phyloP scores from a whole-genome alignment of 2,888 invertebrate genomes.

The Drosophila subquinaria region DNA sequence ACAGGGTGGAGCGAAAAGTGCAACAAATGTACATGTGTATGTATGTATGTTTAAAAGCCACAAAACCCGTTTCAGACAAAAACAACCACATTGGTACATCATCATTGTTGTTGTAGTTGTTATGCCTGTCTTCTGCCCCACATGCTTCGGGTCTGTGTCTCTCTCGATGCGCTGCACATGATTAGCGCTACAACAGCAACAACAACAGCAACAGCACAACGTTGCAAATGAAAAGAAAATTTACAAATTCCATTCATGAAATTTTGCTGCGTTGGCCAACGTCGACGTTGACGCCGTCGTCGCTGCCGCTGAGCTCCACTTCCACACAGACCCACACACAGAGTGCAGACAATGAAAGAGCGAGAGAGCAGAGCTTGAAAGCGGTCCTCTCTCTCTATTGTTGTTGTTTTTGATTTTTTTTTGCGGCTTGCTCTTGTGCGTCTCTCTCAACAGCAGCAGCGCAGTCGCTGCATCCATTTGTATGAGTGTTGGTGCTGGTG shows the following conservation, averaged over 20 bases:
- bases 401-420: constrained; percentile 27
- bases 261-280: constrained; percentile 74
- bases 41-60: constrained; percentile 35
- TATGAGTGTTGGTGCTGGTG: constrained; percentile 20
- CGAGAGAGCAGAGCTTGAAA: constrained; percentile 39
- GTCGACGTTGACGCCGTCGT: constrained; percentile 23
- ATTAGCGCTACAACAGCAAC: constrained; percentile 64
- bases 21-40: constrained; percentile 41
- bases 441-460: constrained; percentile 39
- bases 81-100: constrained; percentile 50
- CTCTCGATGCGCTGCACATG: constrained; percentile 64
- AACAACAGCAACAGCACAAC: constrained; percentile 46
- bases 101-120: constrained; percentile 47
- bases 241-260: constrained; percentile 86
- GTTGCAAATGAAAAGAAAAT: constrained; percentile 82
- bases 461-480: constrained; percentile 40
- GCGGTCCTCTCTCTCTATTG: constrained; percentile 8
- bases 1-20: constrained; percentile 28
- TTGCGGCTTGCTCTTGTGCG: constrained; percentile 37
- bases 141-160: constrained; percentile 58
- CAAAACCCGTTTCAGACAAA: constrained; percentile 66
- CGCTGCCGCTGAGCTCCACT: constrained; percentile 50
- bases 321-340: constrained; percentile 46
- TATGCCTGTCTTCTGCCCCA: constrained; percentile 61
- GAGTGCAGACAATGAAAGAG: constrained; percentile 34